phyloP scores from a whole-genome alignment of 2,888 invertebrate genomes.

The Diabrotica balteata region DNA sequence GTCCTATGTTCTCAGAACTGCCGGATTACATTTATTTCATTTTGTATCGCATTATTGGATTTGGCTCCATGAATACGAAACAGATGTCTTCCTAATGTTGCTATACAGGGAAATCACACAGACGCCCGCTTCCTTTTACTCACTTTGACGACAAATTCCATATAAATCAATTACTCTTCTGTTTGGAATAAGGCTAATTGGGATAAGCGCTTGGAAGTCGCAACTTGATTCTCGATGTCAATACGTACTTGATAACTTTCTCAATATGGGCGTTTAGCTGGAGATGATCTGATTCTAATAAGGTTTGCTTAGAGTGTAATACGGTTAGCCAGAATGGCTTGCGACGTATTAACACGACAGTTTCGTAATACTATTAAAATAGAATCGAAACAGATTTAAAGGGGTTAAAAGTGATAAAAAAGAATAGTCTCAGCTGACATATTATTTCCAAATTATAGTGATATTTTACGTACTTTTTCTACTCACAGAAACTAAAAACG shows the following conservation, averaged over 20 bases:
- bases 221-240: slow-evolving; percentile 14
- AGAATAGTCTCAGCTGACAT: too few species aligned
- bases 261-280: too few species aligned
- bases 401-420: too few species aligned
- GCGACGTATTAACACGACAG: too few species aligned
- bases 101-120: slow-evolving; percentile 30
- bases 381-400: too few species aligned
- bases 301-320: too few species aligned
- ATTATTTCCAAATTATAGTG: too few species aligned
- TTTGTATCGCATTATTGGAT: slow-evolving; percentile 45
- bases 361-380: too few species aligned
- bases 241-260: slow-evolving; percentile 11
- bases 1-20: slow-evolving; percentile 27
- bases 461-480: too few species aligned
- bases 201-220: slow-evolving; percentile 5
- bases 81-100: slow-evolving; percentile 41
- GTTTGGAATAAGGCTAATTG: slow-evolving; percentile 24
- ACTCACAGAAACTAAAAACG: too few species aligned
- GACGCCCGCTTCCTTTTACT: slow-evolving; percentile 22
- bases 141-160: slow-evolving; percentile 21
- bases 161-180: slow-evolving; percentile 32
- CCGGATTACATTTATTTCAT: slow-evolving; percentile 43
- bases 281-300: background rate
- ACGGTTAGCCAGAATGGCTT: too few species aligned
- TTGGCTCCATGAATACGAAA: slow-evolving; percentile 42